Conservation (phyloP, 2,797 vertebrate genomes). For the Bradypodion ventrale region DNA sequence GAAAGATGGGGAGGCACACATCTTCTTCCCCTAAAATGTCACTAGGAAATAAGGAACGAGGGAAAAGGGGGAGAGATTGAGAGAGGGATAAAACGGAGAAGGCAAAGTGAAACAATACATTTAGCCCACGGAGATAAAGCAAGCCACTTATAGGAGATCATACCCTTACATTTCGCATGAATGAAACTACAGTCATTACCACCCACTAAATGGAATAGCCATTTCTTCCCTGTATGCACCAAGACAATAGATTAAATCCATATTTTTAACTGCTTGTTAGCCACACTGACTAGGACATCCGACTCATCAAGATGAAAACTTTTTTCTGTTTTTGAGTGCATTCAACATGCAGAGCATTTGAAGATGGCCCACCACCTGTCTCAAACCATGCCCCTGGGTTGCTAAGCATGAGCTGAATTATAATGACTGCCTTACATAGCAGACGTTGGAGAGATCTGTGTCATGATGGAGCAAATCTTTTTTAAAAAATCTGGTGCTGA, state of each 20-base stretch:
- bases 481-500: neutral
- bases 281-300: neutral
- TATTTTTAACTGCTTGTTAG: neutral
- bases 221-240: neutral
- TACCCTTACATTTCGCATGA: neutral
- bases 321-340: neutral
- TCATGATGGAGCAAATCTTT: neutral
- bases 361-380: neutral
- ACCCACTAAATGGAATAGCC: neutral
- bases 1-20: neutral
- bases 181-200: neutral
- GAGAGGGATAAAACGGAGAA: neutral
- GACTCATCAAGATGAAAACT: neutral
- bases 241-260: neutral
- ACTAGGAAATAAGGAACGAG: rapidly evolving
- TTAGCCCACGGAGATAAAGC: neutral
- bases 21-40: neutral
- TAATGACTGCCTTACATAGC: neutral
- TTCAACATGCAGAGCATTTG: neutral
- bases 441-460: no score
- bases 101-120: neutral
- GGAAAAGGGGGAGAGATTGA: rapidly evolving
- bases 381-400: neutral
- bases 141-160: neutral
- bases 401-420: neutral